Evolutionary conservation across 2,888 invertebrate species (phyloP), one percentile per base, ranked within the genome.

Genomic region (Drosophila parthenogenetica): DNA sequence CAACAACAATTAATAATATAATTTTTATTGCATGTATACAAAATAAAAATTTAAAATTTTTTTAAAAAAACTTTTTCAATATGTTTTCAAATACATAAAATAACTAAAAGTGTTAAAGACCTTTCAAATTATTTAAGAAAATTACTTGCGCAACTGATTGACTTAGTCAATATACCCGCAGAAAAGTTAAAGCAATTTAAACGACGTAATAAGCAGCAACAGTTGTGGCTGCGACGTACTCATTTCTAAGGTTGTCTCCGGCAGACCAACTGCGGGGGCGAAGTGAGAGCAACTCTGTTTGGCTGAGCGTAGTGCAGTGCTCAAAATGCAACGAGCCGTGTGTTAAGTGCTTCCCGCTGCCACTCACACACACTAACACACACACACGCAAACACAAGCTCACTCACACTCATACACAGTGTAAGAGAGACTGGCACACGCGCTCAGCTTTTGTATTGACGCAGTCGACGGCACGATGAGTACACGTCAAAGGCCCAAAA

Each of bases 381-480:
- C 42, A 60, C 13, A 35, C 54, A 35, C 53, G 14, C 55, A 61
- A 19, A 32, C 14, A 54, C 11, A 37, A 53, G 14, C 19, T 19
- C 19, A 16, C 42, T 51, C 48, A 60, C 17, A 39, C 53, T 32
- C 49, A 16, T 51, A 61, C 19, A 22, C 17, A 51, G 8, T 42
- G 54, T 16, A 53, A 68, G 69, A 72, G 61, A 69, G 66, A 55
- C 65, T 55, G 53, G 42, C 55, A 69, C 35, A 71, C 57, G 49
- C 75, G 69, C 72, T 64, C 65, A 71, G 82, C 72, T 81, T 82
- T 84, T 85, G 82, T 77, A 63, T 73, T 81, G 82, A 83, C 86
- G 88, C 79, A 88, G 68, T 76, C 69, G 59, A 54, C 62, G 7
- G 48, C 8, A 57, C 60, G 59, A 60, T 60, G 69, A 73, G 76